A percentile compares a stretch with the other conserved stretches of the same genome.
Conservation (phyloP, 2,888 invertebrate species). For the Dynastes tityus region DNA sequence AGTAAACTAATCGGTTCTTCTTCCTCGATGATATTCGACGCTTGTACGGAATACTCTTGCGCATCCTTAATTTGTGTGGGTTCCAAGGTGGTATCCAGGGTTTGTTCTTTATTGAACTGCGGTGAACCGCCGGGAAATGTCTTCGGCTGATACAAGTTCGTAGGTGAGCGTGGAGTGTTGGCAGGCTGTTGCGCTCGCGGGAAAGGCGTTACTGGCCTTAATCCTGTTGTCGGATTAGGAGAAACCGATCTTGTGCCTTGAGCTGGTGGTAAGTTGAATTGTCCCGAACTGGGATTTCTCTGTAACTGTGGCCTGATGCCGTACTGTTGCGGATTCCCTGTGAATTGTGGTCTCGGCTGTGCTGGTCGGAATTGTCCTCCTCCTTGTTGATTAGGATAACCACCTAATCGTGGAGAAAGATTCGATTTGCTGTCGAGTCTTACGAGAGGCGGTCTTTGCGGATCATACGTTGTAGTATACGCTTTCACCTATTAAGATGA, state of each 20-base stretch:
- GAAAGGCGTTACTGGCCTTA: constrained; percentile 55
- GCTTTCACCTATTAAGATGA: constrained; percentile 43
- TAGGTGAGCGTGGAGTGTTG: constrained; percentile 55
- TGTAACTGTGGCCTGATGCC: constrained; percentile 64
- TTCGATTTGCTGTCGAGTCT: constrained; percentile 70
- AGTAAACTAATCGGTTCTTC: constrained; percentile 54
- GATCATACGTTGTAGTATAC: constrained; percentile 40
- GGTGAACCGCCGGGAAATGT: constrained; percentile 69
- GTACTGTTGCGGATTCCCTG: constrained; percentile 55
- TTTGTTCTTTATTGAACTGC: constrained; percentile 60
- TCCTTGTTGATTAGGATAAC: constrained; percentile 62
- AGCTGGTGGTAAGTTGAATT: constrained; percentile 39
- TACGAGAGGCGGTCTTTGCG: constrained; percentile 66
- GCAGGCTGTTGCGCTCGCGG: constrained; percentile 59
- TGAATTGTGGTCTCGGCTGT: constrained; percentile 51
- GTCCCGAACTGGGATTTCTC: constrained; percentile 50
- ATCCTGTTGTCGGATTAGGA: constrained; percentile 49
- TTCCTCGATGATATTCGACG: constrained; percentile 64
- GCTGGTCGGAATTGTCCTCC: constrained; percentile 62
- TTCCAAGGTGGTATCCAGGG: constrained; percentile 67
- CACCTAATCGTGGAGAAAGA: constrained; percentile 63
- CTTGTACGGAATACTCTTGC: constrained; percentile 63
- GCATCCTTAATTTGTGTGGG: constrained; percentile 64
- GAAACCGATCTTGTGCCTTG: constrained; percentile 55
- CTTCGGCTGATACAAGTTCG: constrained; percentile 70